Evolutionary conservation across 2,888 invertebrate species (phyloP), one percentile per base, ranked within the genome.

Genomic region (Smittia sp.): DNA sequence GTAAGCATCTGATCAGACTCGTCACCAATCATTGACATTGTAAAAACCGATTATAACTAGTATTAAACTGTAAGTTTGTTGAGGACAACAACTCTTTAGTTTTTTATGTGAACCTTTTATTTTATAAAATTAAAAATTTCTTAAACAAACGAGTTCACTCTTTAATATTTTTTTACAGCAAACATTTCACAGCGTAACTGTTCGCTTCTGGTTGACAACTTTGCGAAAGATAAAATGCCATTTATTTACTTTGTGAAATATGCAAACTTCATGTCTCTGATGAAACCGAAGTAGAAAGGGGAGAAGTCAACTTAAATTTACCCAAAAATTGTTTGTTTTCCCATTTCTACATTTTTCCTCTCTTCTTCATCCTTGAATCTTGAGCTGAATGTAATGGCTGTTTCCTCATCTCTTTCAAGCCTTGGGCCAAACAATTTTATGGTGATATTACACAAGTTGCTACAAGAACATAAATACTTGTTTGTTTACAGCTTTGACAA

Each of bases 341-440:
- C 6, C 46, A 46, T 15, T 11, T 15, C 4, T 46, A 46, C 58
- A 22, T 58, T 58, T 58, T 18, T 22, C 58, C 13, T 58, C n/a
- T 22, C 22, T 58, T 18, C 22, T 58, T n/a, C 58, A 68, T 18
- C 46, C 46, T 68, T 68, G 52, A 52, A 69, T 39, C 25, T 69
- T 69, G 25, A 69, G 24, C 24, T 38, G 13, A 38, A 13, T 22
- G 27, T 25, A 54, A 70, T 39, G 69, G 46, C 27, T 70, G 69
- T 69, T 67, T 67, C 25, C 20, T 67, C n/a, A 22, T 38, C 11
- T 38, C 38, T 58, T 18, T 58, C 4, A 22, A 58, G 22, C 58
- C 69, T 39, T n/a, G 25, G 69, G 69, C 52, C 27, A 70, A 54
- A 70, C 68, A 68, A 46, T 68, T 68, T 68, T 68, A 68, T 54